Evolutionary conservation across 2,888 invertebrate genomes (phyloP).

Genomic region (Thereva unica): DNA sequence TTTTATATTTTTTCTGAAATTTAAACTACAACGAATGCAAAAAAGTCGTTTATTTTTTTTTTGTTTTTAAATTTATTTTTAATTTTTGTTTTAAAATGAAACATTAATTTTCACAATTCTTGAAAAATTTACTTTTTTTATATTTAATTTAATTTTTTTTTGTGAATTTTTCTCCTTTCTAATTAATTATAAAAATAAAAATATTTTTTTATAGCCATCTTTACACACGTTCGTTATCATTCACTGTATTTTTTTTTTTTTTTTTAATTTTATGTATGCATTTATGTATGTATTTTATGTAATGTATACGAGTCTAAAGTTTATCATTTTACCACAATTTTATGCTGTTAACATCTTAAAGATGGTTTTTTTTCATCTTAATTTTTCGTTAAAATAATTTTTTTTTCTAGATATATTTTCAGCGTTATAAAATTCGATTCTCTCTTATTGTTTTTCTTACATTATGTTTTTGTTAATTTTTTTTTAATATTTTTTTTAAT

Average conservation of each 20-base stretch:
- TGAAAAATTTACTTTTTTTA: constrained; percentile 21
- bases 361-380: constrained; percentile 24
- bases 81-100: constrained; percentile 14
- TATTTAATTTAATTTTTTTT: too few species aligned
- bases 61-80: constrained; percentile 11
- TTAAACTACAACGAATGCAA: constrained; percentile 31
- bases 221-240: constrained; percentile 4
- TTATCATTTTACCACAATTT: too few species aligned
- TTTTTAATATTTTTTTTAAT: constrained; percentile 14
- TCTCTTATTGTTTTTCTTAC: constrained; percentile 31
- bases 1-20: neutral
- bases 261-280: too few species aligned
- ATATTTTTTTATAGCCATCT: constrained; percentile 11
- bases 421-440: constrained; percentile 34
- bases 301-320: too few species aligned
- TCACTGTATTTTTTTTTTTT: too few species aligned
- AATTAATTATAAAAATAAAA: constrained; percentile 29
- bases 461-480: constrained; percentile 17
- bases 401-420: constrained; percentile 22
- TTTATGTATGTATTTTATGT: too few species aligned
- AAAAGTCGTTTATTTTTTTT: constrained; percentile 3
- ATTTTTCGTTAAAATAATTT: constrained; percentile 15
- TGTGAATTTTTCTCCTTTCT: too few species aligned
- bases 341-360: constrained; percentile 5
- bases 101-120: constrained; percentile 3